Evolutionary conservation across 2,888 invertebrate species (phyloP).

Genomic region (Aspidiotus rigidus): DNA sequence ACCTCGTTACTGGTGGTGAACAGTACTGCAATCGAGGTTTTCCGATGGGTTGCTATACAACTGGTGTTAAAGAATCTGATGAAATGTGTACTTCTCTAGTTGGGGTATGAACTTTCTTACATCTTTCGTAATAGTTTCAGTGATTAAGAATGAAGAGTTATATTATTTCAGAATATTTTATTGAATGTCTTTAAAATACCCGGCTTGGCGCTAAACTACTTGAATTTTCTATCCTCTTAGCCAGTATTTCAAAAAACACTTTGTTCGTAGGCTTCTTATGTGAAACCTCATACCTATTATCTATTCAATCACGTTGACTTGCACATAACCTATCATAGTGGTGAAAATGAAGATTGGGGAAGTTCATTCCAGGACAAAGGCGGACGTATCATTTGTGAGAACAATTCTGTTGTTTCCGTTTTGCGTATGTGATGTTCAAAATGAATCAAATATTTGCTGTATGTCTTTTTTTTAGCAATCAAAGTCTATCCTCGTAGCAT

Average conservation of each 20-base stretch:
- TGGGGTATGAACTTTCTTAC: constrained; percentile 21
- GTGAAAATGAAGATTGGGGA: constrained; percentile 78
- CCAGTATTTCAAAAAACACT: background rate
- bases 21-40: constrained; percentile 91
- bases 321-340: constrained; percentile 85
- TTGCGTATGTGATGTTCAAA: background rate
- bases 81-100: constrained; percentile 35
- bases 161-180: no score
- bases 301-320: constrained; percentile 96
- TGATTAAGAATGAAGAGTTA: background rate
- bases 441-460: constrained; percentile 40
- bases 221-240: no score
- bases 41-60: constrained; percentile 90
- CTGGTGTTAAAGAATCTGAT: constrained; percentile 41
- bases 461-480: constrained; percentile 45
- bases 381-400: constrained; percentile 66
- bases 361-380: constrained; percentile 64
- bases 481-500: constrained; percentile 49
- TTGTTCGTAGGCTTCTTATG: constrained; percentile 39
- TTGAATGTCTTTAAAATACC: no score
- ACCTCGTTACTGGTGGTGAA: constrained; percentile 58
- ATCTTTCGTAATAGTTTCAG: no score
- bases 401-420: no score
- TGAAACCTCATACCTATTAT: constrained; percentile 62
- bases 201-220: no score